These are phyloP conservation scores for Willowsia nigromaculata DNA, from an alignment of 2,888 invertebrate genomes.

Conservation along the genomic window DNA sequence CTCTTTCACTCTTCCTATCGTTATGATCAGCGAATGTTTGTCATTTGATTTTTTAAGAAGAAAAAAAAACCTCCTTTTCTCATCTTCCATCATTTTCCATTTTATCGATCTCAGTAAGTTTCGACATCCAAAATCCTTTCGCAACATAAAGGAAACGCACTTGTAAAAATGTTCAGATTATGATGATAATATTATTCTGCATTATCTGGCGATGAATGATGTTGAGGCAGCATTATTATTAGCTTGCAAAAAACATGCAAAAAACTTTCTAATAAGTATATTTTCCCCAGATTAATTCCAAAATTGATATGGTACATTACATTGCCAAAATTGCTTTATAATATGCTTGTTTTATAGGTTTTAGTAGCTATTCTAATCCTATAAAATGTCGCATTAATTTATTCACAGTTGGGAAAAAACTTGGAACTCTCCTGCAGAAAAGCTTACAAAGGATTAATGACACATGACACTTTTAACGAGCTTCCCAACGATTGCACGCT, in stretches of 20 bases:
- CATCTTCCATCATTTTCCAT: not conserved
- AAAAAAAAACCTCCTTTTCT: not conserved
- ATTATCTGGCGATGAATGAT: conserved; percentile 21
- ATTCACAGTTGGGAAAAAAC: conserved; percentile 4
- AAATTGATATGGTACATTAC: not conserved
- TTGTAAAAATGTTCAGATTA: not conserved
- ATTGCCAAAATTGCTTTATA: conserved; percentile 3
- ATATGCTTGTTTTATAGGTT: not conserved
- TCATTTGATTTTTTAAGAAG: not conserved
- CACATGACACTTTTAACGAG: conserved; percentile 31
- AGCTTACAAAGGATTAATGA: conserved; percentile 29
- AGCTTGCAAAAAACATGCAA: not conserved
- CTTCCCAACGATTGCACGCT: not conserved
- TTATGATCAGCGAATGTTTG: not conserved
- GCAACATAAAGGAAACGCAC: not conserved
- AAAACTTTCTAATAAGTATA: not conserved
- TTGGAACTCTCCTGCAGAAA: conserved; percentile 8
- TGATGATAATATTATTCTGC: no score
- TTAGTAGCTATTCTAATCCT: not conserved
- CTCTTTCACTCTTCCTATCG: conserved; percentile 4
- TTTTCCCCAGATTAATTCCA: not conserved
- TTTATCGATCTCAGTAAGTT: not conserved
- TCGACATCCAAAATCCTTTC: not conserved
- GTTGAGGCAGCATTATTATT: not conserved
- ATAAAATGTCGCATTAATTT: not conserved